Base-by-base conservation (phyloP, 2,888 invertebrate genomes). In the Eumacrocentrus americanus region DNA sequence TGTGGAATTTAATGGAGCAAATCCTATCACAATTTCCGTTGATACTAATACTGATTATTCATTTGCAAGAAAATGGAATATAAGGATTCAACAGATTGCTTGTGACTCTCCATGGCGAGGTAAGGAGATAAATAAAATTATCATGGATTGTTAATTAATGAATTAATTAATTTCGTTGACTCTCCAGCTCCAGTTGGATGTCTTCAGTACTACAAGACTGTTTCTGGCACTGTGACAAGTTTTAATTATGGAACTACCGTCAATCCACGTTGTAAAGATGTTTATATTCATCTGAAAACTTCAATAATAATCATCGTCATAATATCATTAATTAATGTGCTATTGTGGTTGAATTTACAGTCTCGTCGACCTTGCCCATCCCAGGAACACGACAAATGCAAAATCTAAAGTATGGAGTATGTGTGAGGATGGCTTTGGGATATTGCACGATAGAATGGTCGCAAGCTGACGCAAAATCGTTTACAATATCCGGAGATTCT, bases 331-430 rank as follows among this genome's bases (percentile, higher is more conserved):
- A 63, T 37, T 1, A 48, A 58, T 47, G 4, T 7, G 12, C 5
- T 35, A 23, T n/a, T 12, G 0, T n/a, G 29, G 4, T 47, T 38
- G 22, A 23, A 70, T 1, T 42, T 9, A 48, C 40, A 64, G 60
- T 65, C 50, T 54, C 50, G 48, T 54, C 63, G 34, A 37, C 58
- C 1, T 16, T 34, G 3, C 44, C 40, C 7, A 12, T 51, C 7
- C 54, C 54, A 3, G 91, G 91, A 1, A 89, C 91, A 0, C 81
- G 92, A 25, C 89, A 92, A 78, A 81, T 93, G 58, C 87, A 85
- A 1, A 89, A 88, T 74, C 81, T 87, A 64, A 87, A 88, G 77
- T 93, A 93, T 74, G 92, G 92, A 3, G 87, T 91, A 53, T 93
- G 93, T 70, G 85, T 93, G 16, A 83, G 88, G 70, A 88, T 89